Evolutionary conservation across 2,888 invertebrate genomes (phyloP).

Genomic region (Drosophila mettleri): DNA sequence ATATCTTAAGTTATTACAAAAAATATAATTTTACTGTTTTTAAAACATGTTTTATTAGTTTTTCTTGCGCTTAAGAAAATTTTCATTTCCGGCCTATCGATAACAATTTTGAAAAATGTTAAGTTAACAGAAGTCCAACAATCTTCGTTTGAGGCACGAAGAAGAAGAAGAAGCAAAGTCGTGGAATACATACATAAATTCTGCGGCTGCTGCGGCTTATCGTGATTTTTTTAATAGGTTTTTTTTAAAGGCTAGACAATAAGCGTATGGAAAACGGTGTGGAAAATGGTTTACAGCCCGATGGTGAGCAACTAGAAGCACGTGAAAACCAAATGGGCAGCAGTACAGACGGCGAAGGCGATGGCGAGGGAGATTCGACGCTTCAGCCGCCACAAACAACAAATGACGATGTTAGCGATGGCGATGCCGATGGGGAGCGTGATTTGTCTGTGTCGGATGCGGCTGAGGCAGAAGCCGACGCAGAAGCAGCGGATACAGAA

Average conservation of each 20-base stretch:
- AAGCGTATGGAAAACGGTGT: slow-evolving; percentile 75
- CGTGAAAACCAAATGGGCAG: slow-evolving; percentile 67
- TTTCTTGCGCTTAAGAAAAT: not conserved
- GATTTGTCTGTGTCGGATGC: slow-evolving; percentile 55
- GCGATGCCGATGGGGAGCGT: slow-evolving; percentile 58
- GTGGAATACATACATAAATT: slow-evolving; percentile 70
- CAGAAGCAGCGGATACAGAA: slow-evolving; percentile 40
- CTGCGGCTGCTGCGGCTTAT: slow-evolving; percentile 72
- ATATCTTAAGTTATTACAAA: no score
- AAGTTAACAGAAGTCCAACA: slow-evolving; percentile 33
- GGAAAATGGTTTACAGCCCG: slow-evolving; percentile 75
- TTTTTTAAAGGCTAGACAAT: slow-evolving; percentile 41
- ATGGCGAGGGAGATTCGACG: slow-evolving; percentile 58
- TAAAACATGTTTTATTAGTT: not conserved
- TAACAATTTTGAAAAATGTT: slow-evolving; percentile 24
- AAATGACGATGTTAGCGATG: slow-evolving; percentile 66
- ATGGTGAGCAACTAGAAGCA: slow-evolving; percentile 64
- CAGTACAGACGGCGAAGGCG: slow-evolving; percentile 64
- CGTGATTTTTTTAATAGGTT: slow-evolving; percentile 52
- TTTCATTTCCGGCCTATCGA: not conserved
- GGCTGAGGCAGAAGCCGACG: slow-evolving; percentile 45
- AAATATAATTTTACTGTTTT: no score
- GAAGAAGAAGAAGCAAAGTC: slow-evolving; percentile 39
- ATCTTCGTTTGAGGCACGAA: slow-evolving; percentile 36
- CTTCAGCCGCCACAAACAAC: slow-evolving; percentile 54